phyloP scores from a whole-genome alignment of 2,113 vertebrate species.

The Lophotis ruficrista region DNA sequence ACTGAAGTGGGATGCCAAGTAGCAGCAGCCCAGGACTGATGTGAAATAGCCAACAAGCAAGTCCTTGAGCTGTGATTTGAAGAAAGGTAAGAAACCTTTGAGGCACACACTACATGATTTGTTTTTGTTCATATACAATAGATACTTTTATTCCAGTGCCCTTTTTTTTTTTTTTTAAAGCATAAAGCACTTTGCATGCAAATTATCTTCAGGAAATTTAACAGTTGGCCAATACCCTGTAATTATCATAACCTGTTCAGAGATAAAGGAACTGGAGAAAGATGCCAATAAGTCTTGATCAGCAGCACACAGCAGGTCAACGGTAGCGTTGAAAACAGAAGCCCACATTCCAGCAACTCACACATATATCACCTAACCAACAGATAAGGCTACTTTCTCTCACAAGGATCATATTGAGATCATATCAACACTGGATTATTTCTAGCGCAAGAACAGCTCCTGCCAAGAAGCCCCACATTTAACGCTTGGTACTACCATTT shows the following conservation, averaged over 20 bases:
- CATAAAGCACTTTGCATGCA: not conserved
- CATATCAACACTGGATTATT: not conserved
- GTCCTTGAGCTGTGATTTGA: not conserved
- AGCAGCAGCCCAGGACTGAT: slow-evolving; percentile 1
- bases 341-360: not conserved
- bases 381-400: not conserved
- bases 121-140: not conserved
- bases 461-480: not conserved
- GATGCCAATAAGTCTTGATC: not conserved
- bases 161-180: not conserved
- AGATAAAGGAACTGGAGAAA: not conserved
- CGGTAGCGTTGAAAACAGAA: not conserved
- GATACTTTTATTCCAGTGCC: not conserved
- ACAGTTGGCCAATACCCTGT: not conserved
- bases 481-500: not conserved
- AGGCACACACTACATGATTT: not conserved
- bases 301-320: not conserved
- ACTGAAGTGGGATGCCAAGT: slow-evolving; percentile 33
- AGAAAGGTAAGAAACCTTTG: not conserved
- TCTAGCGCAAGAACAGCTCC: not conserved
- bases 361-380: not conserved
- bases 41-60: slow-evolving; percentile 10
- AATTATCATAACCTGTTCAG: not conserved
- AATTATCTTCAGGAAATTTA: not conserved
- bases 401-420: not conserved